Base-by-base conservation (phyloP, 2,797 vertebrate genomes). In the Cephalopachus bancanus region DNA sequence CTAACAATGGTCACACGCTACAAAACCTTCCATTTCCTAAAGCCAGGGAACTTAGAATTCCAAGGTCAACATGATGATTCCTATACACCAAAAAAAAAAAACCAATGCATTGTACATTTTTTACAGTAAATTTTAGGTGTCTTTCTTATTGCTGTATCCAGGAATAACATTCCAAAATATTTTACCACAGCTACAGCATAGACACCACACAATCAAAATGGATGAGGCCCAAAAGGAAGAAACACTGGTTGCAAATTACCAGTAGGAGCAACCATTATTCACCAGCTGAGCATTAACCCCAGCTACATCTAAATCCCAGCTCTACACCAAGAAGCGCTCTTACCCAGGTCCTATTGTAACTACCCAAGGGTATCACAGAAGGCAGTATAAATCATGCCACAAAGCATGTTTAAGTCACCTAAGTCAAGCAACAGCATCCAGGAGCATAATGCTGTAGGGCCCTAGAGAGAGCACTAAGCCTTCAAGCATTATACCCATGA, bases 1-100 rank as follows among this genome's bases (percentile, higher is more conserved):
- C 98, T 98, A 98, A 98, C 98, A 98, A 98, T 96, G 98, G 98
- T 94, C 98, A 98, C 97, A 98, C 95, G 95, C 97, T 98, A 98
- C 96, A 98, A 83, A 98, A 96, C 96, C 97, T 98, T 98, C 98
- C 97, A 98, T 97, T 98, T 98, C 97, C 98, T 97, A 98, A 83
- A 98, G 95, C 98, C 98, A 98, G 96, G 98, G 97, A 98, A 96
- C 74, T 97, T 84, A 96, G 94, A 97, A 97, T 96, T 96, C 98
- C 96, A 96, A 98, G 91, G 83, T 93, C 96, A 97, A 96, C 79
- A 96, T n/a, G 95, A 97, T 75, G 95, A 96, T 86, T 96, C 94
- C 95, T 97, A 96, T 57, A 94, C 12, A 95, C 94, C 67, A 85
- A 78, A 95, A 94, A 85, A 78, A 95, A 94, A 37, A 37, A 37